Conservation (phyloP, 2,797 vertebrate species). For the Coluber constrictor region DNA sequence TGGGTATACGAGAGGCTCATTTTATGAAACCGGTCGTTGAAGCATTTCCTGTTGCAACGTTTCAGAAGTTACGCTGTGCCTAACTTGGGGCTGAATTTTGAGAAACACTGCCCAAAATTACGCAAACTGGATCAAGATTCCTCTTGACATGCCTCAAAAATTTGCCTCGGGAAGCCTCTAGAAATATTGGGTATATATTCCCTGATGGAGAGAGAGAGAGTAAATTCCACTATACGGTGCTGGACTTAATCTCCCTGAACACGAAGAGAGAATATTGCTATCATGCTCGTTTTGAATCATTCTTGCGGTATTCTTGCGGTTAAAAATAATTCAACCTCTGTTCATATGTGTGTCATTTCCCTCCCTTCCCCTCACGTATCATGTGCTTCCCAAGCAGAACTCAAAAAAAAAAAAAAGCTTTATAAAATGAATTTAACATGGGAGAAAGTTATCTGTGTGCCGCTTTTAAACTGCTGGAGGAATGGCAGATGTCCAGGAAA, state of each 20-base stretch:
- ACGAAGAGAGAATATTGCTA: conserved; percentile 49
- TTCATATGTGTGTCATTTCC: conserved; percentile 67
- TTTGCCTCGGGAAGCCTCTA: background rate
- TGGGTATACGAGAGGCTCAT: background rate
- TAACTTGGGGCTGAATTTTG: background rate
- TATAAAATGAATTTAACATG: background rate
- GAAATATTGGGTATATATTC: background rate
- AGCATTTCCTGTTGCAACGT: background rate
- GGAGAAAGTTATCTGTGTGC: background rate
- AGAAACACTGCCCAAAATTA: background rate
- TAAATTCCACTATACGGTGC: background rate
- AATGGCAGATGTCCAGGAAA: background rate
- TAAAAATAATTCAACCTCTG: conserved; percentile 56
- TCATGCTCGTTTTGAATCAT: conserved; percentile 58
- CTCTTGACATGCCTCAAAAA: background rate
- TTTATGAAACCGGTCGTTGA: background rate
- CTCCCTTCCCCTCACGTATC: conserved; percentile 51
- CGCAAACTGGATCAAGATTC: background rate
- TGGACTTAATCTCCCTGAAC: background rate
- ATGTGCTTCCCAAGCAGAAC: conserved; percentile 68
- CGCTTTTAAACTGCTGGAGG: background rate
- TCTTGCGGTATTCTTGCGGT: conserved; percentile 52
- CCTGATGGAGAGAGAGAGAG: background rate
- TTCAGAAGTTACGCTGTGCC: background rate
- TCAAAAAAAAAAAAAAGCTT: background rate